phyloP scores from a whole-genome alignment of 2,888 invertebrate species.

The Harmothoe impar region DNA sequence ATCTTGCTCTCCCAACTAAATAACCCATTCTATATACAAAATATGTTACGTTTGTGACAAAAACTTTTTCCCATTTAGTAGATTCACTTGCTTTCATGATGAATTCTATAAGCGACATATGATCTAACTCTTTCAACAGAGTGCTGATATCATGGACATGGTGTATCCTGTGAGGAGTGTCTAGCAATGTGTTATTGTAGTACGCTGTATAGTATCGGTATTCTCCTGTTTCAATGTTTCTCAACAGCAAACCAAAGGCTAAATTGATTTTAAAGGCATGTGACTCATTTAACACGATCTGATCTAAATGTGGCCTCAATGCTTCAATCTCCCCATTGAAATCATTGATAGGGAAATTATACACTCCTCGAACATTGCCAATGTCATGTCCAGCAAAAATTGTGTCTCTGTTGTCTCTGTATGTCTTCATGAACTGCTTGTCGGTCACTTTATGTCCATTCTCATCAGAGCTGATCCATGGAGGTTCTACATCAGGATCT shows the following conservation, averaged over 20 bases:
- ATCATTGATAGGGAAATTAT: neutral
- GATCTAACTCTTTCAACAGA: neutral
- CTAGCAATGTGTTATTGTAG: neutral
- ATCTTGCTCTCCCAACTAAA: neutral
- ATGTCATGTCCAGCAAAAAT: neutral
- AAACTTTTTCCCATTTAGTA: neutral
- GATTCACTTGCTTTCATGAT: neutral
- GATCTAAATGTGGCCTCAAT: neutral
- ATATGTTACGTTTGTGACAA: neutral
- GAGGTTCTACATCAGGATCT: neutral
- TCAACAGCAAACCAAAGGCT: neutral
- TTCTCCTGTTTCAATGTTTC: slow-evolving; percentile 48
- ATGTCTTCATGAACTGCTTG: neutral
- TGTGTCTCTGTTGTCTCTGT: neutral
- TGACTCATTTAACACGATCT: neutral
- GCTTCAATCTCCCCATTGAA: neutral
- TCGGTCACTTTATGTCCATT: neutral
- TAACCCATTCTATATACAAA: neutral
- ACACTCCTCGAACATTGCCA: neutral
- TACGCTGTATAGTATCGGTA: slow-evolving; percentile 9
- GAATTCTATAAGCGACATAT: neutral
- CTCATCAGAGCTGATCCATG: neutral
- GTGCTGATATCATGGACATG: neutral
- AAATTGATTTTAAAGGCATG: neutral
- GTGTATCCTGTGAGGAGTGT: neutral